Evolutionary conservation across 2,797 vertebrate species (phyloP).

Genomic region (Lepilemur ruficaudatus): DNA sequence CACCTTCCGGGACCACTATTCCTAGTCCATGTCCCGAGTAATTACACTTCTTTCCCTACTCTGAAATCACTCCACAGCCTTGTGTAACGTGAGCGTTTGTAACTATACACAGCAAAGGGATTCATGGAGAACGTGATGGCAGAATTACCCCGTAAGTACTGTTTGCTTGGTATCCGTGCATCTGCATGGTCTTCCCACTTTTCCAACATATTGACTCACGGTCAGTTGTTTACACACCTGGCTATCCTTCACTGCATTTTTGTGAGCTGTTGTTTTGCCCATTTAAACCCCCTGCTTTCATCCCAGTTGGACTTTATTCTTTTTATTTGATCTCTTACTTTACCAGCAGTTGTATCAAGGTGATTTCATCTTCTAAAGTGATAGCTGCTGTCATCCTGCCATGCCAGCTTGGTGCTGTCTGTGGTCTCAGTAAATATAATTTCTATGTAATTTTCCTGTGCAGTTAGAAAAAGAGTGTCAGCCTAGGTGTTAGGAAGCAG

Average conservation of each 20-base stretch:
- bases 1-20: background rate
- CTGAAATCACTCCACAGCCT: background rate
- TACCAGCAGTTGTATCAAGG: background rate
- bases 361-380: background rate
- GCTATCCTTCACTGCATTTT: background rate
- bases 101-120: background rate
- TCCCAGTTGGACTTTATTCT: background rate
- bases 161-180: background rate
- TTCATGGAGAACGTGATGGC: background rate
- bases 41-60: background rate
- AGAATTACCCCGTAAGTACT: background rate
- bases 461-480: background rate
- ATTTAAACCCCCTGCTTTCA: background rate
- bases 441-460: background rate
- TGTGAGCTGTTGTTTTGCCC: background rate
- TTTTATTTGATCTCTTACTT: constrained; percentile 5
- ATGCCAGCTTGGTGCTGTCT: background rate
- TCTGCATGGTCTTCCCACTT: background rate
- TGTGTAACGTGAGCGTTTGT: background rate
- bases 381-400: background rate
- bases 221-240: background rate
- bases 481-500: background rate
- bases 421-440: background rate
- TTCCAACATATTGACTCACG: background rate
- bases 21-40: background rate